Conservation (phyloP, 2,797 vertebrate species). For the Poecilia velifera region DNA sequence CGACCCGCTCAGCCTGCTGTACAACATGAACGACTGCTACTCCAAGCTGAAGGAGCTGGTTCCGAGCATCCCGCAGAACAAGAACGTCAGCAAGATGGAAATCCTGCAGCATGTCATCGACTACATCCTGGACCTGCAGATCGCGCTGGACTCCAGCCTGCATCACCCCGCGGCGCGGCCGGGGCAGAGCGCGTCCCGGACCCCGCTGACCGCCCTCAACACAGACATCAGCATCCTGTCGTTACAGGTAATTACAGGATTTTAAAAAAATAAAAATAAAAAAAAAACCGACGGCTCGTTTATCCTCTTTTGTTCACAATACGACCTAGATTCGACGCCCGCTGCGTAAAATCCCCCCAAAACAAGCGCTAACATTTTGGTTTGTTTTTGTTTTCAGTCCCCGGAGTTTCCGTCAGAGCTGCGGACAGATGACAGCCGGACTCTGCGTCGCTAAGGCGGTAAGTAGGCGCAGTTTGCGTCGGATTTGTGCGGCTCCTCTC, state of each 20-base stretch:
- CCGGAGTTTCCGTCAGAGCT: conserved; percentile 95
- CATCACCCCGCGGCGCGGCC: conserved; percentile 85
- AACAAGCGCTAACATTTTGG: conserved; percentile 48
- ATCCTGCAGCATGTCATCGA: conserved; percentile 99
- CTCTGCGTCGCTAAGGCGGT: conserved; percentile 94
- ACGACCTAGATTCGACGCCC: conserved; percentile 32
- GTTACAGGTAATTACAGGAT: conserved; percentile 88
- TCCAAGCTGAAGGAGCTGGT: conserved; percentile 98
- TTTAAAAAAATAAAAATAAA: too few relatives aligned
- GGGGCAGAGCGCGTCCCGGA: conserved; percentile 85
- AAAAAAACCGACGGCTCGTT: conserved; percentile 21
- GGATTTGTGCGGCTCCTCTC: conserved; percentile 37
- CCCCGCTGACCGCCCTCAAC: conserved; percentile 95
- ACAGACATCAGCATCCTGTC: conserved; percentile 98
- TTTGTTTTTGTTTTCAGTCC: conserved; percentile 84
- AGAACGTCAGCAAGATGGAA: conserved; percentile 99
- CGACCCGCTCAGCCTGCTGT: conserved; percentile 94
- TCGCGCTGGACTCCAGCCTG: conserved; percentile 94
- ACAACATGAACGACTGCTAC: conserved; percentile 99
- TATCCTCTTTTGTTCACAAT: conserved; percentile 50
- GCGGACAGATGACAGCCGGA: conserved; percentile 94
- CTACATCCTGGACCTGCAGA: conserved; percentile 99
- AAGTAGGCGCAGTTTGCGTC: conserved; percentile 53
- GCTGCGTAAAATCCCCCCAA: conserved; percentile 21
- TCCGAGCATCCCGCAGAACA: conserved; percentile 98